Conservation (phyloP, 1,140 invertebrate species). For the Macrobrachium nipponense region DNA sequence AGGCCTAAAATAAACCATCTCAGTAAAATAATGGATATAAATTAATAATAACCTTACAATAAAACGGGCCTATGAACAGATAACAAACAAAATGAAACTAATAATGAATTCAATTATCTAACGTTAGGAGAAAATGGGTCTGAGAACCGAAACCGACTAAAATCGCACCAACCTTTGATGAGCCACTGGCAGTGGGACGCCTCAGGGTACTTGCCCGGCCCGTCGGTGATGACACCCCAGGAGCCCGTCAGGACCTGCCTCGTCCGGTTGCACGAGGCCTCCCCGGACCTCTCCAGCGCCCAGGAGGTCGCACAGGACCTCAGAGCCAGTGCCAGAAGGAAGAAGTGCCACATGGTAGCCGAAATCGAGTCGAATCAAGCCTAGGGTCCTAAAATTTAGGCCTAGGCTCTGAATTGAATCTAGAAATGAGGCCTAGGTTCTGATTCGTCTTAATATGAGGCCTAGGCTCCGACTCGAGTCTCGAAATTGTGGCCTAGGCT, state of each 20-base stretch:
- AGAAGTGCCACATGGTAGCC: background rate
- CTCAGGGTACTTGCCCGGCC: slow-evolving; percentile 89
- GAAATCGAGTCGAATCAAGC: too few relatives aligned
- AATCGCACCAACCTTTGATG: slow-evolving; percentile 84
- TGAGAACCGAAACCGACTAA: slow-evolving; percentile 13
- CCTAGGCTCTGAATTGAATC: too few relatives aligned
- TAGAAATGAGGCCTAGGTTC: too few relatives aligned
- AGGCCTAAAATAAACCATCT: too few relatives aligned
- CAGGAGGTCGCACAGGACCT: background rate
- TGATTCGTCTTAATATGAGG: too few relatives aligned
- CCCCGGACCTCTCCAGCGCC: background rate
- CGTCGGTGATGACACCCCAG: slow-evolving; percentile 90
- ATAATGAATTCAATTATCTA: background rate
- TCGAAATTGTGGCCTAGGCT: too few relatives aligned
- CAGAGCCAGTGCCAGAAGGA: background rate
- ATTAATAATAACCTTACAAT: background rate
- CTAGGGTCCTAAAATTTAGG: too few relatives aligned
- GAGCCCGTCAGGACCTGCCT: slow-evolving; percentile 65
- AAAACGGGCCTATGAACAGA: background rate
- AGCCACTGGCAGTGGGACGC: slow-evolving; percentile 97
- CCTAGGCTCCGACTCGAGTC: too few relatives aligned
- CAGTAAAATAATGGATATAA: too few relatives aligned
- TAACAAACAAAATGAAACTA: background rate
- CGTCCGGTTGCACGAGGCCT: slow-evolving; percentile 63
- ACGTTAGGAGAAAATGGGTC: too few relatives aligned